Evolutionary conservation across 30 jellyfish, hydroid and myxozoan genomes (phyloP), one percentile per base, ranked within the genome.

Genomic region (Aurelia aurita): DNA sequence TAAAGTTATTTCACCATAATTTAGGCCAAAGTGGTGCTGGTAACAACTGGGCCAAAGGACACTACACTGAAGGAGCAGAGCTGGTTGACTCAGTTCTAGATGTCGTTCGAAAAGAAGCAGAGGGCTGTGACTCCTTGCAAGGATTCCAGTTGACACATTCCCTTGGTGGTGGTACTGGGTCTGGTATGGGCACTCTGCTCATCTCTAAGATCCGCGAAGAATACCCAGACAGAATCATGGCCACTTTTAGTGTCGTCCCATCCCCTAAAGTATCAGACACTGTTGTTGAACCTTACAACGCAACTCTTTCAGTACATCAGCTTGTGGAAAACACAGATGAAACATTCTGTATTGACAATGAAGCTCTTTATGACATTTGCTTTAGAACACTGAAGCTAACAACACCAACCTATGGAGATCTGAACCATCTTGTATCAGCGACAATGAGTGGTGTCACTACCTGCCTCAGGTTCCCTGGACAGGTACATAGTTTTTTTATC

Each of bases 21-120:
- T 39, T 44, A 88, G 96, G 96, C 19, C 97, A 90, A 80, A 83
- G 95, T 85, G 98, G 98, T n/a, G 98, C 98, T 51, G 98, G 98
- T 0, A 91, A 91, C 79, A 91, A 91, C 85, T 91, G 98, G 98
- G 98, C 98, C 22, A 91, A 91, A 66, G 98, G 98, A 65, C 98
- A 91, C 66, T 91, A 91, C 88, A 91, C 98, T 27, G 98, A 91
- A 65, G 98, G 98, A 2, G 98, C 98, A 11, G 98, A 91, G 67
- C 80, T 91, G 25, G 98, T 91, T 1, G 98, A 91, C 66, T 39
- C 51, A 39, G 51, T 39, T 39, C 51, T 39, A 39, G 51, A 39
- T 39, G 51, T 39, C 9, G 51, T 39, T 39, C 51, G 51, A 58
- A 91, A 91, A 53, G 98, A 91, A 49, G 85, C 97, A 0, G 98